Conservation (phyloP, 1,140 invertebrate genomes). For the Rhynchophorus ferrugineus region DNA sequence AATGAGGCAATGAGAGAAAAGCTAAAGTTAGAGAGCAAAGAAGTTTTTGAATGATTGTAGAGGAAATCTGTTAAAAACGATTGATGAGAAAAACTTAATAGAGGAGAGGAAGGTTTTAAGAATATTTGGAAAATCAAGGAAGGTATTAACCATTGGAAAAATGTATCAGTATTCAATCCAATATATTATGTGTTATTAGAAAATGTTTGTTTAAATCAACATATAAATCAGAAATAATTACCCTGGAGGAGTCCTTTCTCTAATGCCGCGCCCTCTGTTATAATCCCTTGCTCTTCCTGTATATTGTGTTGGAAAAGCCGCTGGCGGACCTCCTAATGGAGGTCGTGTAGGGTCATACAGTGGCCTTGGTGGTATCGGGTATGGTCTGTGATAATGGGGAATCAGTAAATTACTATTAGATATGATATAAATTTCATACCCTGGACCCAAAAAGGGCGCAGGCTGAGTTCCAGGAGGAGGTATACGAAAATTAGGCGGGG, state of each 20-base stretch:
- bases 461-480: conserved; percentile 31
- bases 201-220: no score
- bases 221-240: no score
- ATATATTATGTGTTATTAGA: no score
- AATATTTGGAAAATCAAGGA: no score
- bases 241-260: conserved; percentile 37
- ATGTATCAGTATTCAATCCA: no score
- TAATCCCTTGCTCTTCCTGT: conserved; percentile 40
- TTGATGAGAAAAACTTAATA: no score
- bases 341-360: conserved; percentile 34
- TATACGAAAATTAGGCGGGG: conserved; percentile 36
- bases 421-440: conserved; percentile 20
- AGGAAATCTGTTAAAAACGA: no score
- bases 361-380: conserved; percentile 28
- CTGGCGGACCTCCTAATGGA: conserved; percentile 27
- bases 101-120: no score
- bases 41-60: no score
- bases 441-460: conserved; percentile 31
- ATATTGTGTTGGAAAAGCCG: conserved; percentile 29
- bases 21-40: no score
- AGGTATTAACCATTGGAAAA: no score
- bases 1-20: no score
- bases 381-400: conserved; percentile 22
- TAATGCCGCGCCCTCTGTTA: conserved; percentile 34
- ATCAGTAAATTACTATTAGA: background rate